A percentile compares a stretch with the other conserved stretches of the same genome.
Evolutionary conservation across 2,113 vertebrate genomes (phyloP).

Genomic region (Orthonyx spaldingii): DNA sequence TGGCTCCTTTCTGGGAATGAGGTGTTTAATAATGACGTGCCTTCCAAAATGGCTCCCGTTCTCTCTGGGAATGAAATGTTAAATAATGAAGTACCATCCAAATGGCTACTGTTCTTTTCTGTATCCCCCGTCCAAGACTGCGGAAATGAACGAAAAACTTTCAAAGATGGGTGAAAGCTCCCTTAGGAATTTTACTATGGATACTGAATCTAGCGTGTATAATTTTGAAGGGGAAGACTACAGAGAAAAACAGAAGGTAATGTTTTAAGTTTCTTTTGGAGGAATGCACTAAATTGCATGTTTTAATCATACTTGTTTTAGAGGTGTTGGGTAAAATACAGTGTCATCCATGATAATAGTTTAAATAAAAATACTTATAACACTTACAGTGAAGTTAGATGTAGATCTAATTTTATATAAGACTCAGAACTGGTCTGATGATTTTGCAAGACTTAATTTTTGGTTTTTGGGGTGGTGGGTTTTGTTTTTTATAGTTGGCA

Average conservation of each 20-base stretch:
- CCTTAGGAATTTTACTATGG: slow-evolving; percentile 96
- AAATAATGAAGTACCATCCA: background rate
- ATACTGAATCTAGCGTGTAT: slow-evolving; percentile 95
- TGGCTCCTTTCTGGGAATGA: background rate
- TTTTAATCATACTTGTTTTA: background rate
- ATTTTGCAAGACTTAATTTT: background rate
- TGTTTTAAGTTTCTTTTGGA: background rate
- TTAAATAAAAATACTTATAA: background rate
- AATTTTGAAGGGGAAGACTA: slow-evolving; percentile 99
- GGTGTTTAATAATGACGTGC: background rate
- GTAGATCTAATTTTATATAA: background rate
- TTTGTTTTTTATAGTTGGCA: slow-evolving; percentile 75
- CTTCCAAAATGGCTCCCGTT: background rate
- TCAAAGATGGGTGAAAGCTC: slow-evolving; percentile 91
- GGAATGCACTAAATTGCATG: background rate
- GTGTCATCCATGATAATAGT: background rate
- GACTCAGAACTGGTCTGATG: background rate
- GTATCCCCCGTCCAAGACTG: slow-evolving; percentile 74
- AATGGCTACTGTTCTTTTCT: background rate
- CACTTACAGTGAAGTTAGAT: background rate
- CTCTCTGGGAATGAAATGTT: background rate
- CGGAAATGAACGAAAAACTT: slow-evolving; percentile 94
- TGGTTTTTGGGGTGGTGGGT: background rate
- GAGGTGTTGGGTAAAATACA: background rate
- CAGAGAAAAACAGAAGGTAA: slow-evolving; percentile 98